Base-by-base conservation (phyloP, 2,888 invertebrate species). In the Thera britannica region DNA sequence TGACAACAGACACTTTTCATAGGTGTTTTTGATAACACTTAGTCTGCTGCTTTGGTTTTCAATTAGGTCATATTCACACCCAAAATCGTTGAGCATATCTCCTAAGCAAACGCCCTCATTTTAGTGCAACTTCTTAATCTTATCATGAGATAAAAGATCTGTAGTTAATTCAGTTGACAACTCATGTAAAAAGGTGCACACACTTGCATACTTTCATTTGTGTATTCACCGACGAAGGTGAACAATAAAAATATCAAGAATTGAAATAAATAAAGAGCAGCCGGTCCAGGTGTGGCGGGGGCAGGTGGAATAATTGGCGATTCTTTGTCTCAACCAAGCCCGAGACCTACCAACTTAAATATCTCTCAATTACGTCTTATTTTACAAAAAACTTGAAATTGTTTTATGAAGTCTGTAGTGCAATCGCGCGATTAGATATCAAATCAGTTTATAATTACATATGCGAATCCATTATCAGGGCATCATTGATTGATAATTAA, bases 301-400 rank as follows among this genome's bases (percentile, higher is more conserved):
- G 92, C 93, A 93, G 93, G 93, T 93, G 93, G 89, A 93, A 89
- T 93, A 92, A 93, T 92, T 92, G 92, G 88, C 93, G 88, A 93
- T 90, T 92, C 93, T 93, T 93, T 93, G 93, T 93, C 91, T 92
- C 90, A 88, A 78, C 83, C 83, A 83, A 84, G 82, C 84, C 81
- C 83, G 81, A 85, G 87, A 87, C 85, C 86, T 83, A 88, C 85
- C 82, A 82, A 85, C 86, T 84, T 85, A 83, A 84, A 85, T 86
- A 83, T 85, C 83, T 86, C 79, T 79, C 49, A 60, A 69, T 69
- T 69, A 59, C 56, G 86, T 85, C 86, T 88, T 87, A 83, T 87
- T 89, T 86, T 85, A 78, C 76, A 75, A 75, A 75, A 70, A 70
- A 55, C 62, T 56, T 65, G 44, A 58, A 72, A 65, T 72, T 70